Evolutionary conservation across 2,113 vertebrate species (phyloP), one percentile per base, ranked within the genome.

Genomic region (Campylomormyrus numenius): DNA sequence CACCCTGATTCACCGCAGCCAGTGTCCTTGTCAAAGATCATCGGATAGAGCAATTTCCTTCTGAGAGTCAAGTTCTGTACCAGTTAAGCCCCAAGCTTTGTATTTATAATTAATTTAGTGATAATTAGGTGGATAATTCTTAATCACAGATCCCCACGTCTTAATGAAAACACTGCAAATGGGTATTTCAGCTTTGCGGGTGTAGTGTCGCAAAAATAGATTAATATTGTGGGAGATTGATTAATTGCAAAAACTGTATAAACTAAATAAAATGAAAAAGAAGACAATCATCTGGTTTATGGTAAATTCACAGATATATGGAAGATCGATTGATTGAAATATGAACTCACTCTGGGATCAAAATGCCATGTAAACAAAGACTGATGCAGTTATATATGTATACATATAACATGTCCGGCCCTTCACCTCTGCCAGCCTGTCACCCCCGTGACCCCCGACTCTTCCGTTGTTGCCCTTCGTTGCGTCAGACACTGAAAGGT

Each of bases 41-140:
- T 24, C 17, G 7, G 80, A 46, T 39, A 24, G 13, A 39, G 35
- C 19, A 48, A 46, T 46, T 48, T 85, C 48, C 83, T 9, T 48
- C 42, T 6, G 45, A 45, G 45, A 21, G 45, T 48, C 42, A 85
- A 85, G 45, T 48, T 85, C 45, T 48, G 45, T 85, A 24, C 39
- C 21, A 85, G 83, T 46, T 48, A 85, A 48, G 45, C 42, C 45
- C 21, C 83, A 46, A 45, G 42, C 45, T 45, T 85, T 85, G 83
- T 48, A 85, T 85, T 84, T 48, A 24, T 85, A 85, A 85, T 85
- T 85, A 85, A 85, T 85, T 85, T 48, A 85, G 83, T 48, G 83
- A 85, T 85, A 85, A 85, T 85, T 85, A 85, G 19, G 21, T 46
- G 83, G 83, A 45, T 85, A 85, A 85, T 85, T 24, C 45, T 85